Evolutionary conservation across 2,113 vertebrate species (phyloP).

Genomic region (Chauna torquata): DNA sequence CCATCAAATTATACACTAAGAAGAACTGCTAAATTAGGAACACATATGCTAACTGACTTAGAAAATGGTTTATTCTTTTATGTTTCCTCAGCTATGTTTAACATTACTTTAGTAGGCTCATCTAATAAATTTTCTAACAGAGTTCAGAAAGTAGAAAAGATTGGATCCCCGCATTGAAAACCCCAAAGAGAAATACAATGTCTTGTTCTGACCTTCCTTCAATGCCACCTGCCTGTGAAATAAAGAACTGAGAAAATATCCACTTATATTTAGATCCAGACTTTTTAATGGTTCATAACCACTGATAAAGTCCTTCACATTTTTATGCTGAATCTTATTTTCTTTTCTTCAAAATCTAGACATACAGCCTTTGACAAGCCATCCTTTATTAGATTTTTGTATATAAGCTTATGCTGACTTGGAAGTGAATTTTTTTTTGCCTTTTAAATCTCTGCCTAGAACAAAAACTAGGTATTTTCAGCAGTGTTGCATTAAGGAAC

Average conservation of each 20-base stretch:
- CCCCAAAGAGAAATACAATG: background rate
- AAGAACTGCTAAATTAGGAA: background rate
- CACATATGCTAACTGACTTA: background rate
- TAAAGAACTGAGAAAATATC: background rate
- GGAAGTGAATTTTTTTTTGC: background rate
- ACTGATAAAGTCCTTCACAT: background rate
- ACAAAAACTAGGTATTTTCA: background rate
- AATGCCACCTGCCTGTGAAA: conserved; percentile 24
- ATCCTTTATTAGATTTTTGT: background rate
- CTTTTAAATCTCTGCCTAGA: background rate
- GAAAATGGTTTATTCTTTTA: background rate
- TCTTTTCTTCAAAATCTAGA: background rate
- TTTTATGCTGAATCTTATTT: background rate
- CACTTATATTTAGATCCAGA: background rate
- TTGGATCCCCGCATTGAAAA: background rate
- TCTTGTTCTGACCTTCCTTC: background rate
- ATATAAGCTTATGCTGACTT: background rate
- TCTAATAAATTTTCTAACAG: background rate
- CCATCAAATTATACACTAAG: background rate
- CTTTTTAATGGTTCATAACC: background rate
- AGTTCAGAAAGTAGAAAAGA: background rate
- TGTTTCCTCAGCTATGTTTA: background rate
- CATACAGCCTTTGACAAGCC: background rate
- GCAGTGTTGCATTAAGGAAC: background rate
- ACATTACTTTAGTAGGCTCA: background rate